Evolutionary conservation across 2,113 vertebrate species (phyloP).

Genomic region (Kryptolebias marmoratus): DNA sequence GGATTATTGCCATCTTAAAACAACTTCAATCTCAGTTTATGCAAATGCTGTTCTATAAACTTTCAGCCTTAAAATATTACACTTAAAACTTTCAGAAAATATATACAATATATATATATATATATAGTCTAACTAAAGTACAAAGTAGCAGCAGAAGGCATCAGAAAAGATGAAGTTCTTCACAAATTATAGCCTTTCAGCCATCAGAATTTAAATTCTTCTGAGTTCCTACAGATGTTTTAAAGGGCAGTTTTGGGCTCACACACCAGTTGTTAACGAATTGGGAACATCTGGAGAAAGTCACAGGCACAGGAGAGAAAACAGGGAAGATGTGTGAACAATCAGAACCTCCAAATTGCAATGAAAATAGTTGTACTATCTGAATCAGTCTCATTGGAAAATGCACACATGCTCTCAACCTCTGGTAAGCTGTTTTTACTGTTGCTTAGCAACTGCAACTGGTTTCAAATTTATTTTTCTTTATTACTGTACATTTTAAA

Average conservation of each 20-base stretch:
- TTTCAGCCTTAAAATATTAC: no score
- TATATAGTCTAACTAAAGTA: not conserved
- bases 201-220: not conserved
- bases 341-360: conserved; percentile 40
- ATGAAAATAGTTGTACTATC: conserved; percentile 29
- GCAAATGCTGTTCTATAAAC: no score
- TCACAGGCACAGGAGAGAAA: conserved; percentile 12
- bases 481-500: conserved; percentile 15
- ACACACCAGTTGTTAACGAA: conserved; percentile 9
- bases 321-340: conserved; percentile 16
- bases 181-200: conserved; percentile 16
- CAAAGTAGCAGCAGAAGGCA: not conserved
- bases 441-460: conserved; percentile 74
- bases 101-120: not conserved
- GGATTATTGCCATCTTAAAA: no score
- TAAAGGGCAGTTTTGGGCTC: conserved; percentile 21
- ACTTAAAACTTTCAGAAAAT: not conserved
- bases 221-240: not conserved
- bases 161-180: not conserved
- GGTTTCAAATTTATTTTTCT: conserved; percentile 55
- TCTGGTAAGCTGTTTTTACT: conserved; percentile 61
- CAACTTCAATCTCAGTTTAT: no score
- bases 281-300: conserved; percentile 27
- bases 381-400: conserved; percentile 29
- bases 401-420: conserved; percentile 34